phyloP scores from a whole-genome alignment of 1,140 invertebrate genomes.

The Cepaea nemoralis region DNA sequence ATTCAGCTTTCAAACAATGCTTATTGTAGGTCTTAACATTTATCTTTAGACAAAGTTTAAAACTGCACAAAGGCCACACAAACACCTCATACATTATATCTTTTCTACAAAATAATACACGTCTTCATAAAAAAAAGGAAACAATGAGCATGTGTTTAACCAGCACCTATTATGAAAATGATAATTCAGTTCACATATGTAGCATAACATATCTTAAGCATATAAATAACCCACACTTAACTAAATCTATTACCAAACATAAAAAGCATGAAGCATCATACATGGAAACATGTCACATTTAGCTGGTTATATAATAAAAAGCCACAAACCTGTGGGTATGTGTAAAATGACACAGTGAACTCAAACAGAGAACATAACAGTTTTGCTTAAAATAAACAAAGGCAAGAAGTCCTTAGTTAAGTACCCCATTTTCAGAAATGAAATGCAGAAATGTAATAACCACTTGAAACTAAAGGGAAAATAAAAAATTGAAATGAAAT shows the following conservation, averaged over 20 bases:
- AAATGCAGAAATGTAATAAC: background rate
- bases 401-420: background rate
- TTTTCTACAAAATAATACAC: too few species aligned
- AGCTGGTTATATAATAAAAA: background rate
- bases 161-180: too few species aligned
- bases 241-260: background rate
- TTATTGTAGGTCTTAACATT: too few species aligned
- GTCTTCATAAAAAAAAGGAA: too few species aligned
- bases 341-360: background rate
- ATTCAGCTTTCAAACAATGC: too few species aligned
- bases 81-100: too few species aligned
- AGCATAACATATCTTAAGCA: background rate
- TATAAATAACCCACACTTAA: background rate
- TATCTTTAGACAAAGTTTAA: too few species aligned
- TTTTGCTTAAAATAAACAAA: background rate
- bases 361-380: background rate
- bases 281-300: slow-evolving; percentile 8
- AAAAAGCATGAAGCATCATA: background rate
- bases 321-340: background rate
- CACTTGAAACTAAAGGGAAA: slow-evolving; percentile 6
- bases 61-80: too few species aligned
- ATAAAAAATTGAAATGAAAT: slow-evolving; percentile 43
- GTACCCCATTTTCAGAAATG: background rate
- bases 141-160: too few species aligned
- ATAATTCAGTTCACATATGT: too few species aligned